Evolutionary conservation across 2,888 invertebrate genomes (phyloP), one percentile per base, ranked within the genome.

Genomic region (Lithophane socia): DNA sequence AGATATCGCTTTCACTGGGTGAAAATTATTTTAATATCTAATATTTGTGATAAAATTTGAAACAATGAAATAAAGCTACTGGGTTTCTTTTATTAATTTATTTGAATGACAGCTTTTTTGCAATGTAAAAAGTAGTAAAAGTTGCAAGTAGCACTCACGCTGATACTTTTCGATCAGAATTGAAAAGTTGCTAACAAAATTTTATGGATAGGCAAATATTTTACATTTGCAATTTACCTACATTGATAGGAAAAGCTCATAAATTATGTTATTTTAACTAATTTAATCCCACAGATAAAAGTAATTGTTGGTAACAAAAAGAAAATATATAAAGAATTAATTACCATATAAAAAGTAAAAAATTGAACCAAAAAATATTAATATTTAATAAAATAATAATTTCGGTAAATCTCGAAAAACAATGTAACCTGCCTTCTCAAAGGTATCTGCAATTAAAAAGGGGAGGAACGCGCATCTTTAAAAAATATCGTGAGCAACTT

Each of bases 61-160:
- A 80, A 44, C 29, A 72, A 47, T 18, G 3, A 13, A 58, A 56
- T 75, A 18, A 5, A 29, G 7, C 21, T 12, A 5, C 37, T 37
- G 37, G n/a, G 4, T 13, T 24, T 16, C 42, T 49, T 58, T 71
- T 80, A 73, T 29, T 8, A 44, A 21, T 60, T 77, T 73, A 52
- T 52, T 73, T 13, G 10, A 18, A 37, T 44, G n/a, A 18, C 81
- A 52, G n/a, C 74, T 44, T 73, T 81, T 52, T 13, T 8, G 73
- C 73, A 56, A 58, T 42, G 56, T 73, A 58, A 79, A 71, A 80
- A 70, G 47, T 47, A 21, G 1, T n/a, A 44, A 71, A 58, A 77
- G 12, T 54, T 60, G 29, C 12, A 29, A 13, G 29, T 52, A 49
- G n/a, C n/a, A 52, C 77, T 60, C 60, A 16, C 21, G 9, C 21